phyloP scores from a whole-genome alignment of 2,797 vertebrate genomes.

The Karalla daura region DNA sequence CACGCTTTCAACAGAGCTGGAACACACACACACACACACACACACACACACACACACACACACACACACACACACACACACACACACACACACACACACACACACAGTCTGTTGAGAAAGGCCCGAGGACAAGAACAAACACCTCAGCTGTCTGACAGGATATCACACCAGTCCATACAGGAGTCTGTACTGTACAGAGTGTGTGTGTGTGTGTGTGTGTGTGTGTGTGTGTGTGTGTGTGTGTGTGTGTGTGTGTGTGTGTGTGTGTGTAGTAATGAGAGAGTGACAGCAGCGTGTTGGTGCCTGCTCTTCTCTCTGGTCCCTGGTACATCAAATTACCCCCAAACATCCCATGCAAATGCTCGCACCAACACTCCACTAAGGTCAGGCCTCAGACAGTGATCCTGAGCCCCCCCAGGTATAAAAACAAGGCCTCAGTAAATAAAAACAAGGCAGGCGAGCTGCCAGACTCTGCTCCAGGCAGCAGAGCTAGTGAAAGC shows the following conservation, averaged over 20 bases:
- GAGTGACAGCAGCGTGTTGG: slow-evolving; percentile 52
- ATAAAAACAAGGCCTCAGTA: too few species aligned
- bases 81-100: too few species aligned
- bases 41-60: too few species aligned
- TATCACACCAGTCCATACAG: slow-evolving; percentile 45
- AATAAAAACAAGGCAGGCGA: too few species aligned
- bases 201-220: background rate
- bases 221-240: slow-evolving; percentile 3
- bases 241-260: background rate
- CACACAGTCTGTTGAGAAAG: slow-evolving; percentile 34
- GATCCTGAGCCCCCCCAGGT: too few species aligned
- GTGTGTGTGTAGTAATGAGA: slow-evolving; percentile 45
- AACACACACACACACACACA: too few species aligned
- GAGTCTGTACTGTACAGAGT: slow-evolving; percentile 18
- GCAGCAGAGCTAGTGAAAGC: too few species aligned
- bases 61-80: too few species aligned
- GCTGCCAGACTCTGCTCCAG: too few species aligned
- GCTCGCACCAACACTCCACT: slow-evolving; percentile 28
- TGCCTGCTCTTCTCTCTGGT: slow-evolving; percentile 45
- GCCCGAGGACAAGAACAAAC: slow-evolving; percentile 52
- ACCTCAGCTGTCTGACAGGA: slow-evolving; percentile 23
- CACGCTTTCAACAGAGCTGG: slow-evolving; percentile 49
- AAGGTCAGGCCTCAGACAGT: background rate
- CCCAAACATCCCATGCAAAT: slow-evolving; percentile 48
- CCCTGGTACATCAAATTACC: slow-evolving; percentile 52